These are phyloP conservation scores for Aphelenchoides fujianensis DNA, from an alignment of 1,140 invertebrate genomes.

Conservation along the genomic window DNA sequence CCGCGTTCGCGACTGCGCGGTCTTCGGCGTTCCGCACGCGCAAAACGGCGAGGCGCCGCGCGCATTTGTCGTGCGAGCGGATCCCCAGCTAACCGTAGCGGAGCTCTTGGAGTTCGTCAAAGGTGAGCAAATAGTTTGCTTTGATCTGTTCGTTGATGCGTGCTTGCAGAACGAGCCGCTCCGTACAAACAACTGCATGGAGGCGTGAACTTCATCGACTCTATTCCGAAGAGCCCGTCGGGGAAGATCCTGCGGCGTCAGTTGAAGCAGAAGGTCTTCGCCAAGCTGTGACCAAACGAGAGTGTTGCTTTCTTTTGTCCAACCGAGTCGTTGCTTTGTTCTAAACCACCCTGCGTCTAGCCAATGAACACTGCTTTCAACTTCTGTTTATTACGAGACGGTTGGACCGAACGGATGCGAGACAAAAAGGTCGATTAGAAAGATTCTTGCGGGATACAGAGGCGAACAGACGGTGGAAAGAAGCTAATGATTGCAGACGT, in stretches of 20 bases:
- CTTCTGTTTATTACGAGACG: no score
- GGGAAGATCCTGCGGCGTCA: slow-evolving; percentile 73
- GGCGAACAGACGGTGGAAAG: no score
- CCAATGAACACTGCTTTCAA: no score
- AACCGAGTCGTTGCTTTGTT: no score
- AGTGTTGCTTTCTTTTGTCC: no score
- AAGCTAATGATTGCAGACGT: no score
- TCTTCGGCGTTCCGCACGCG: slow-evolving; percentile 75
- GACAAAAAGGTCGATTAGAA: no score
- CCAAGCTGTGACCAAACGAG: slow-evolving; percentile 11
- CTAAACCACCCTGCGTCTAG: no score
- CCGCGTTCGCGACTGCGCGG: slow-evolving; percentile 75
- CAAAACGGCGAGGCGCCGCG: slow-evolving; percentile 74
- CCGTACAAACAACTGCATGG: slow-evolving; percentile 64
- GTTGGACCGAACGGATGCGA: no score
- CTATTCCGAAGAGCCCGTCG: slow-evolving; percentile 72
- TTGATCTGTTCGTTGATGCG: neutral
- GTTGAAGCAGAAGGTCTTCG: slow-evolving; percentile 57
- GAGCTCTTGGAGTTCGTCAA: slow-evolving; percentile 49
- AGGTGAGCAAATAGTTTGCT: slow-evolving; percentile 35
- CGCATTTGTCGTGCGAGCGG: slow-evolving; percentile 73
- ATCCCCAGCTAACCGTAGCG: slow-evolving; percentile 54
- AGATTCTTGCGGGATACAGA: no score
- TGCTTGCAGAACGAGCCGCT: slow-evolving; percentile 32
- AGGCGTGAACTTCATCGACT: slow-evolving; percentile 69